Evolutionary conservation across 2,888 invertebrate genomes (phyloP).

Genomic region (Seira musarum): DNA sequence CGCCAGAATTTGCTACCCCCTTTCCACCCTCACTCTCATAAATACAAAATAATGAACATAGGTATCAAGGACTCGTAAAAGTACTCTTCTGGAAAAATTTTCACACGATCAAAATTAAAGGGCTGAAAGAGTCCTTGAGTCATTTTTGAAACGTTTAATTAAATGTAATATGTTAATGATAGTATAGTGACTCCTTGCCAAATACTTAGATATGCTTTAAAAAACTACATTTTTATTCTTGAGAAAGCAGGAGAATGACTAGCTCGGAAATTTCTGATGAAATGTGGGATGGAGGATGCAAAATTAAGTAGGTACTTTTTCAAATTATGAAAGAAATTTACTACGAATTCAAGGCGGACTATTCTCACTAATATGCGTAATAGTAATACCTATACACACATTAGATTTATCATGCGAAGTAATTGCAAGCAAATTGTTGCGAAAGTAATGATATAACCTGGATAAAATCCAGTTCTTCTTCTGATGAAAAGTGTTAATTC

Average conservation of each 20-base stretch:
- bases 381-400: background rate
- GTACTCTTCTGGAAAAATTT: background rate
- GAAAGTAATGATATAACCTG: background rate
- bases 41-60: background rate
- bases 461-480: background rate
- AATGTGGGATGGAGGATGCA: no score
- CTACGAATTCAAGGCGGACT: background rate
- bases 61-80: background rate
- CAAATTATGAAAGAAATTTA: background rate
- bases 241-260: background rate
- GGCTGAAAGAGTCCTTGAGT: background rate
- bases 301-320: no score
- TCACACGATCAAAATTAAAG: background rate
- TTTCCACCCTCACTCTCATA: conserved; percentile 1
- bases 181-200: no score
- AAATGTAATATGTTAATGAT: no score
- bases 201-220: no score
- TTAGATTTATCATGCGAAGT: background rate
- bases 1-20: background rate
- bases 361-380: background rate
- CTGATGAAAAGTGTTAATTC: conserved; percentile 5
- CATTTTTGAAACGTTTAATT: no score
- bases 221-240: no score
- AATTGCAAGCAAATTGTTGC: background rate
- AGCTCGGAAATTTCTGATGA: background rate